Evolutionary conservation across 2,797 vertebrate species (phyloP).

Genomic region (Takifugu ocellatus): DNA sequence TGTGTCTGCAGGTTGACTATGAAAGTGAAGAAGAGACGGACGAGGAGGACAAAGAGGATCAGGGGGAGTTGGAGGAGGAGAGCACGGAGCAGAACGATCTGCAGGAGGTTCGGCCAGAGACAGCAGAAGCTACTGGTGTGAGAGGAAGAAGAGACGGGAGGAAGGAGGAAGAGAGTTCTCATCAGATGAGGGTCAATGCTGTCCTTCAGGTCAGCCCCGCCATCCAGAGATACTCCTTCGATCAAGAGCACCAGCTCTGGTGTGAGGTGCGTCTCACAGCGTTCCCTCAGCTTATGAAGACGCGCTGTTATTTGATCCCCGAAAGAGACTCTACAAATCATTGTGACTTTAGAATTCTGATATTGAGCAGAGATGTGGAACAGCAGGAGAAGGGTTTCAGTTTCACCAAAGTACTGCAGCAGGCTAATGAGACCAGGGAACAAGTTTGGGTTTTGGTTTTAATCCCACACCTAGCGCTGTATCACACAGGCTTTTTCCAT

Average conservation of each 20-base stretch:
- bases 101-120: constrained; percentile 16
- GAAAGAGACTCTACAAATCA: too few species aligned
- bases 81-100: background rate
- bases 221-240: constrained; percentile 84
- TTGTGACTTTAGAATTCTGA: too few species aligned
- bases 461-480: too few species aligned
- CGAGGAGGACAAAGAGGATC: constrained; percentile 30
- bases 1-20: constrained; percentile 84
- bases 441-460: too few species aligned
- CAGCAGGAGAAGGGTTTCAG: too few species aligned
- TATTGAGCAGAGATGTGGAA: too few species aligned
- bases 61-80: constrained; percentile 30
- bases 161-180: accelerated
- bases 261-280: constrained; percentile 80
- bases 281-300: too few species aligned
- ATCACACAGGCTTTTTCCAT: too few species aligned
- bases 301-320: too few species aligned
- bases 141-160: accelerated
- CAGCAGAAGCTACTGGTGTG: too few species aligned
- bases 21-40: constrained; percentile 85
- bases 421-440: too few species aligned
- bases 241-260: constrained; percentile 81
- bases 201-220: constrained; percentile 73
- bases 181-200: constrained; percentile 69
- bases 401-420: too few species aligned